A percentile compares a stretch with the other conserved stretches of the same genome.
Conservation (phyloP, 2,113 vertebrate genomes). For the Sakesphorus luctuosus region DNA sequence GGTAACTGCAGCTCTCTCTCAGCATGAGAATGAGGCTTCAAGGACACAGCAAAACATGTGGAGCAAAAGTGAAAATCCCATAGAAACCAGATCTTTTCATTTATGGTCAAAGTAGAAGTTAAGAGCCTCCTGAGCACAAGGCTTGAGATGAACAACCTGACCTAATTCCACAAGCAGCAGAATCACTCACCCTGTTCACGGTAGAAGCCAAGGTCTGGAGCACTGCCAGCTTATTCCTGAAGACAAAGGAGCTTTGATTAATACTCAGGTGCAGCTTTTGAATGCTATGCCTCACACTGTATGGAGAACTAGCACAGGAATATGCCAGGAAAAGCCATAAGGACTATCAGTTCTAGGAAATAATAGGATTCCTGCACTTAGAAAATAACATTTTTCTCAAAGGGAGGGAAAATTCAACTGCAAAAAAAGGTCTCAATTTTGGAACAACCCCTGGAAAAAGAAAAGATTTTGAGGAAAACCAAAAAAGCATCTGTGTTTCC, state of each 20-base stretch:
- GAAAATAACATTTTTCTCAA: not conserved
- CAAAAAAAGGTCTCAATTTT: not conserved
- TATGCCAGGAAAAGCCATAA: not conserved
- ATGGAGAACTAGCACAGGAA: not conserved
- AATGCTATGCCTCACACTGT: not conserved
- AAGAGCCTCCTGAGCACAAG: not conserved
- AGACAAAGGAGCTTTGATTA: conserved; percentile 10
- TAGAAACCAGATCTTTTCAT: rapidly evolving
- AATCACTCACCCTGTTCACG: conserved; percentile 83
- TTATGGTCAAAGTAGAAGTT: not conserved
- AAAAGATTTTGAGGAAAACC: not conserved
- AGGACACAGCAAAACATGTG: not conserved
- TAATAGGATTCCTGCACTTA: not conserved
- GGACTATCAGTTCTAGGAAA: not conserved
- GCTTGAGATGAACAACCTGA: not conserved
- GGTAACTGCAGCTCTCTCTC: not conserved
- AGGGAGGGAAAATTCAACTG: not conserved
- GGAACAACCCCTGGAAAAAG: not conserved
- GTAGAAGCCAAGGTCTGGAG: conserved; percentile 87
- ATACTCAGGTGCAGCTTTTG: not conserved
- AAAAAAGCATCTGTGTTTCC: not conserved
- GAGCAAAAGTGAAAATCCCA: not conserved
- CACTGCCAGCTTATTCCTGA: conserved; percentile 88
- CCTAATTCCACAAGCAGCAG: rapidly evolving
- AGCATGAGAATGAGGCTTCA: not conserved